Evolutionary conservation across 1,140 invertebrate genomes (phyloP).

Genomic region (Brachionus plicatilis): DNA sequence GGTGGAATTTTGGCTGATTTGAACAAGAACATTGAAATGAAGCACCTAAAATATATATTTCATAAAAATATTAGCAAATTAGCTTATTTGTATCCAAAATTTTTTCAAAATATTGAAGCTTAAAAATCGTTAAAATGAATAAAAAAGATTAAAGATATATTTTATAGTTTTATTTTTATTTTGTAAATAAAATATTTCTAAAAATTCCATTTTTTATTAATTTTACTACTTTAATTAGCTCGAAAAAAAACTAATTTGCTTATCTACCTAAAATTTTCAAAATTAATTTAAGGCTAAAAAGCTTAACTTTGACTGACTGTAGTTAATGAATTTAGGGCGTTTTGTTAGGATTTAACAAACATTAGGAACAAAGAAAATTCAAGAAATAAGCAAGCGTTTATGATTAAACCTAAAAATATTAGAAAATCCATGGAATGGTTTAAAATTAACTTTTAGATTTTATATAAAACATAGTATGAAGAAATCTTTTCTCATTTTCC

Average conservation of each 20-base stretch:
- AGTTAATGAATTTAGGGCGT: not conserved
- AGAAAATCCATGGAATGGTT: too few species aligned
- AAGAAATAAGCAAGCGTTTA: too few species aligned
- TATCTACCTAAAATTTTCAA: too few species aligned
- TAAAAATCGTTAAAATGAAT: not conserved
- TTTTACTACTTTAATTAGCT: too few species aligned
- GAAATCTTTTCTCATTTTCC: too few species aligned
- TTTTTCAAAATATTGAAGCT: slow-evolving; percentile 22
- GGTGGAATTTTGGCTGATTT: not conserved
- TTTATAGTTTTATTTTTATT: not conserved
- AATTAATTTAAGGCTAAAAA: too few species aligned
- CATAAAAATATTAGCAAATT: slow-evolving; percentile 33
- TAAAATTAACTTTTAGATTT: too few species aligned
- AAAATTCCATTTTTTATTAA: not conserved
- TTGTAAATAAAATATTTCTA: not conserved
- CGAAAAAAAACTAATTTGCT: too few species aligned
- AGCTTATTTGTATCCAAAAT: slow-evolving; percentile 31
- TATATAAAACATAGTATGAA: too few species aligned
- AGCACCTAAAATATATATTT: slow-evolving; percentile 23
- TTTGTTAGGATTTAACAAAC: too few species aligned
- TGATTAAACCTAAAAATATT: too few species aligned
- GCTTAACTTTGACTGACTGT: not conserved
- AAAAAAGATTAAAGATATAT: not conserved
- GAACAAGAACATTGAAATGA: slow-evolving; percentile 26
- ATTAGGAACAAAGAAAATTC: too few species aligned